Percentiles rank a stretch among this genome's conserved stretches.
Conservation (phyloP, 2,888 invertebrate genomes). For the Coleophora flavipennella region DNA sequence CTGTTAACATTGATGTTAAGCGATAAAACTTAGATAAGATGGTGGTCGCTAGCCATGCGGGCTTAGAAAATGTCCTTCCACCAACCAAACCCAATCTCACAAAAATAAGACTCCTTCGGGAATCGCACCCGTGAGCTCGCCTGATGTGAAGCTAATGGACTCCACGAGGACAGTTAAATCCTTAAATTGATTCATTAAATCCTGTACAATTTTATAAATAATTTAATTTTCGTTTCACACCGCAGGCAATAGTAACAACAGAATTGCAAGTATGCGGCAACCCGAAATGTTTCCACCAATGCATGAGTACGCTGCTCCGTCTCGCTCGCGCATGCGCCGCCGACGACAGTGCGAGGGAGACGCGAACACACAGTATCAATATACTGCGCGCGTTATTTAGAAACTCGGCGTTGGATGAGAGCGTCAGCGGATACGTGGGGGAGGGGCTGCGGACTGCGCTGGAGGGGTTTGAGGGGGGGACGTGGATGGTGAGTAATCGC, state of each 20-base stretch:
- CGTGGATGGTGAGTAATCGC: constrained; percentile 87
- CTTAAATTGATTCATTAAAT: too few relatives aligned
- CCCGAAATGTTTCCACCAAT: constrained; percentile 69
- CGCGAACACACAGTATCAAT: constrained; percentile 87
- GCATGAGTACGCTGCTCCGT: constrained; percentile 69
- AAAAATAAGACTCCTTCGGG: too few relatives aligned
- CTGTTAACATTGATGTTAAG: too few relatives aligned
- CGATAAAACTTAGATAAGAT: too few relatives aligned
- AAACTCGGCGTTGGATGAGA: constrained; percentile 81
- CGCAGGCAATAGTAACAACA: constrained; percentile 83
- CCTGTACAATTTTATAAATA: too few relatives aligned
- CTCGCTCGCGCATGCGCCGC: constrained; percentile 67
- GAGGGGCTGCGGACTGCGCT: constrained; percentile 81
- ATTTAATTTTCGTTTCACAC: too few relatives aligned
- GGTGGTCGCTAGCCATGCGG: too few relatives aligned
- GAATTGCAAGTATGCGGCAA: constrained; percentile 75
- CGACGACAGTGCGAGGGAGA: constrained; percentile 30
- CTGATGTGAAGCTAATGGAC: too few relatives aligned
- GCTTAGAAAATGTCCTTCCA: too few relatives aligned
- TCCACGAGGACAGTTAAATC: too few relatives aligned
- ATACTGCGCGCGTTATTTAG: constrained; percentile 86
- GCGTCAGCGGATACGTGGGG: constrained; percentile 72
- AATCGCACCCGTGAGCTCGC: too few relatives aligned
- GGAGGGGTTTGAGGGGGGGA: constrained; percentile 78
- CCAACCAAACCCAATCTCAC: too few relatives aligned